These are phyloP conservation scores for Catharus bicknelli DNA, from an alignment of 2,113 vertebrate genomes.

Conservation along the genomic window DNA sequence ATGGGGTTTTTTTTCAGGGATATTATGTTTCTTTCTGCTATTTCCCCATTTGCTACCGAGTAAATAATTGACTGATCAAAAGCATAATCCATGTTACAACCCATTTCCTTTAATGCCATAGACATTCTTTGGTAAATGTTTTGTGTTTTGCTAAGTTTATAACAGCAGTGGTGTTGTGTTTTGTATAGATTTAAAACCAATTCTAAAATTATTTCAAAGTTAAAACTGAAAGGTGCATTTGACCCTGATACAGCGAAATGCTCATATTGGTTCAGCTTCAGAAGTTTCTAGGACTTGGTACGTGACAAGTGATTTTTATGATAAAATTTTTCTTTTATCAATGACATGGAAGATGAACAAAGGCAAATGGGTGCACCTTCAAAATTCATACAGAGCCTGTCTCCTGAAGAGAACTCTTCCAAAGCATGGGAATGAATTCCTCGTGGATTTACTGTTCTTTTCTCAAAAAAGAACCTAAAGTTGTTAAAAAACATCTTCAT, in stretches of 20 bases:
- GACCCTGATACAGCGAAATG: background rate
- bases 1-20: background rate
- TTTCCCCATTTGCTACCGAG: background rate
- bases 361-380: background rate
- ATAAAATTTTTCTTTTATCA: background rate
- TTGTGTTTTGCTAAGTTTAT: background rate
- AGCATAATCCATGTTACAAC: conserved; percentile 25
- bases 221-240: background rate
- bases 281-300: background rate
- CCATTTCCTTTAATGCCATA: background rate
- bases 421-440: background rate
- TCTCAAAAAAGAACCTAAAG: background rate
- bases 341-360: background rate
- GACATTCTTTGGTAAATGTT: conserved; percentile 3
- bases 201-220: background rate
- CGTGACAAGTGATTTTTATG: background rate
- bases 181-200: background rate
- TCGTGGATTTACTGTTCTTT: background rate
- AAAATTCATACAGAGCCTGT: background rate
- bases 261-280: background rate
- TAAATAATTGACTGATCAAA: conserved; percentile 35
- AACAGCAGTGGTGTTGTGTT: background rate
- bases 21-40: conserved; percentile 52
- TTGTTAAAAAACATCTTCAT: background rate
- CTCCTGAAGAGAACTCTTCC: background rate